These are phyloP conservation scores for Phodopus roborovskii DNA, from an alignment of 2,113 vertebrate species.

Conservation along the genomic window DNA sequence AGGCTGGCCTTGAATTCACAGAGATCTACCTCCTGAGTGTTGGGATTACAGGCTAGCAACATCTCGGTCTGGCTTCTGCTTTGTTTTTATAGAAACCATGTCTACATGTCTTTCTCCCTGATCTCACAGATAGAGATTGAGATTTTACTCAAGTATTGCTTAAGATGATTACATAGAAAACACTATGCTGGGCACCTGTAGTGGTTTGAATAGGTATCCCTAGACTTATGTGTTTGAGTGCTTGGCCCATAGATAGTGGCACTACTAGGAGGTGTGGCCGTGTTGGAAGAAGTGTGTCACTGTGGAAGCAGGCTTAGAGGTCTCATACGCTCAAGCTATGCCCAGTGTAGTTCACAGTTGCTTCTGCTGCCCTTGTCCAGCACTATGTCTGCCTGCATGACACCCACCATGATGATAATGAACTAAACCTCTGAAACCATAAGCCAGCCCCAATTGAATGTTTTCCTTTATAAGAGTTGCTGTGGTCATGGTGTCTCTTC, in stretches of 20 bases:
- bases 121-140: not conserved
- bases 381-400: not conserved
- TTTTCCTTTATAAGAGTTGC: not conserved
- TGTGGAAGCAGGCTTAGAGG: not conserved
- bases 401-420: not conserved
- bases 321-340: not conserved
- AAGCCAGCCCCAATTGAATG: not conserved
- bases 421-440: not conserved
- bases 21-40: not conserved
- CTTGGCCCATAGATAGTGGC: not conserved
- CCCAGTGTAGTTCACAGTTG: not conserved
- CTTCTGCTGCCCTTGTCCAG: not conserved
- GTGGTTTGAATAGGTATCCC: not conserved
- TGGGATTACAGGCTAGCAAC: not conserved
- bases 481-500: not conserved
- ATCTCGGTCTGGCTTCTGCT: not conserved
- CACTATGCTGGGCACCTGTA: not conserved
- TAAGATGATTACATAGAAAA: not conserved
- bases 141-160: conserved; percentile 48
- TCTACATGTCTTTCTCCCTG: not conserved
- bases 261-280: not conserved
- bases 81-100: not conserved
- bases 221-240: not conserved
- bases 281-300: not conserved
- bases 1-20: not conserved